phyloP scores from a whole-genome alignment of 2,113 vertebrate genomes.

The Grammomys surdaster region DNA sequence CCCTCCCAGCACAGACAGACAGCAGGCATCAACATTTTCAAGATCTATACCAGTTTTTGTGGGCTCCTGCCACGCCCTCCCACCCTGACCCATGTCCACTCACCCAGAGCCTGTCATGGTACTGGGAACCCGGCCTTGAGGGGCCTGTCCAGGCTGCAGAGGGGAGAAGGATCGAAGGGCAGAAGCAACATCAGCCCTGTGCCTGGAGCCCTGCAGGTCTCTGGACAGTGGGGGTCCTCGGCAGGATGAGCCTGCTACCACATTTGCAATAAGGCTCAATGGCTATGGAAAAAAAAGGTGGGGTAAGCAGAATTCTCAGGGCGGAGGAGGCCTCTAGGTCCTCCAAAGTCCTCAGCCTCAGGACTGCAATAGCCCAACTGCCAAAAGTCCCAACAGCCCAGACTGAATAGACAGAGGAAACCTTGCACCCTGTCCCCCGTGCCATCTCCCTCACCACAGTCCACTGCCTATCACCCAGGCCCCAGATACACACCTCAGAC shows the following conservation, averaged over 20 bases:
- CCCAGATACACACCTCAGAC: conserved; percentile 89
- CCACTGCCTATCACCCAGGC: not conserved
- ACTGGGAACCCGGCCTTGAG: conserved; percentile 81
- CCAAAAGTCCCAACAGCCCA: not conserved
- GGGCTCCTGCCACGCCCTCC: not conserved
- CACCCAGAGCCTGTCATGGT: conserved; percentile 94
- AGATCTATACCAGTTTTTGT: not conserved
- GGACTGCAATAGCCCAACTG: not conserved
- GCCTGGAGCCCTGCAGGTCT: conserved; percentile 90
- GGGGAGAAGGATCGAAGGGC: conserved; percentile 96
- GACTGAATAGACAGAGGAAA: not conserved
- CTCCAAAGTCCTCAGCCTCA: not conserved
- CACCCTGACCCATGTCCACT: conserved; percentile 66
- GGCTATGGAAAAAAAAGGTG: conserved; percentile 87
- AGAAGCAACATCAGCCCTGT: conserved; percentile 91
- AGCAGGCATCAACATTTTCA: conserved; percentile 24
- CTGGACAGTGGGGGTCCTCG: conserved; percentile 90
- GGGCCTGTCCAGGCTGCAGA: conserved; percentile 89
- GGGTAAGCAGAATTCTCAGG: not conserved
- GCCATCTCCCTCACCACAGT: not conserved
- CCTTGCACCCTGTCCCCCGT: not conserved
- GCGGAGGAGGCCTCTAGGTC: not conserved
- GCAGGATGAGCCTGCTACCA: conserved; percentile 91
- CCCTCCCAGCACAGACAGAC: conserved; percentile 48
- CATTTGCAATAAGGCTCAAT: conserved; percentile 95